Conservation (phyloP, 2,113 vertebrate species). For the Eulacestoma nigropectus region DNA sequence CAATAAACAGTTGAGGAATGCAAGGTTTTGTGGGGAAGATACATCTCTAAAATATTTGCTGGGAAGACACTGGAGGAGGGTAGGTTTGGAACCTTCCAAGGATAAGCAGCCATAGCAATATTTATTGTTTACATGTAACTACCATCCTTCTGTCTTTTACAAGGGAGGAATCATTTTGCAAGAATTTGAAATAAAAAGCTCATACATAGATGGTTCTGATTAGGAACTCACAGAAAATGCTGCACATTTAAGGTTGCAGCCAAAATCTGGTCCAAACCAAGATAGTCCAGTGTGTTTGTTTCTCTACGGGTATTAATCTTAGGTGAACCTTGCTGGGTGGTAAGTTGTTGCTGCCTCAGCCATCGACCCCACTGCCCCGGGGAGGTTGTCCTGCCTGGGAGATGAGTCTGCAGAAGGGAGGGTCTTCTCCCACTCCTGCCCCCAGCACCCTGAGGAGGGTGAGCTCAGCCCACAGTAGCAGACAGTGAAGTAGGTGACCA, state of each 20-base stretch:
- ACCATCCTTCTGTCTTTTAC: not conserved
- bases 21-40: constrained; percentile 17
- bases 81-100: constrained; percentile 3
- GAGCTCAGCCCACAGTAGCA: not conserved
- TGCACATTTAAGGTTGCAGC: not conserved
- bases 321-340: not conserved
- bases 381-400: not conserved
- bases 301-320: not conserved
- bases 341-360: not conserved
- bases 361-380: not conserved
- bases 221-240: not conserved
- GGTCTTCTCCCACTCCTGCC: not conserved
- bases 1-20: constrained; percentile 42
- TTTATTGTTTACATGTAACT: constrained; percentile 34
- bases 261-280: not conserved
- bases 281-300: not conserved
- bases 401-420: rapidly evolving
- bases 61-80: constrained; percentile 19
- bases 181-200: constrained; percentile 1
- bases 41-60: not conserved
- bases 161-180: not conserved
- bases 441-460: rapidly evolving
- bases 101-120: not conserved
- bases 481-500: not conserved
- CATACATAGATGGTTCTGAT: not conserved